A percentile compares a stretch with the other conserved stretches of the same genome.
Evolutionary conservation across 2,797 vertebrate species (phyloP).

Genomic region (Enteromius trimaculatus): DNA sequence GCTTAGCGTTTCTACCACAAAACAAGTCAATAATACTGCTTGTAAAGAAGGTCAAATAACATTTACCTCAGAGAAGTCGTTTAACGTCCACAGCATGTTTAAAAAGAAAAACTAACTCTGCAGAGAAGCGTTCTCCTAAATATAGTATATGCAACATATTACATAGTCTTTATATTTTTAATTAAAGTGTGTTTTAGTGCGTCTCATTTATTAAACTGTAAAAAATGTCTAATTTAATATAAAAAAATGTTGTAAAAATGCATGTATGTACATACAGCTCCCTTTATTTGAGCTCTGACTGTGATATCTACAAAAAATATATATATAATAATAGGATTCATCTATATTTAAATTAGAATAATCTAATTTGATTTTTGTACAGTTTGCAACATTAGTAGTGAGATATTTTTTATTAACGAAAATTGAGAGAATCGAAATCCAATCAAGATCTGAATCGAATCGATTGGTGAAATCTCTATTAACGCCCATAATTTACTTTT

Average conservation of each 20-base stretch:
- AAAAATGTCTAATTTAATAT: not conserved
- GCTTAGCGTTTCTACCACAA: not conserved
- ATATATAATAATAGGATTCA: too few relatives aligned
- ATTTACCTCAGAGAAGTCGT: not conserved
- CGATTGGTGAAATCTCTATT: not conserved
- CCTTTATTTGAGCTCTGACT: not conserved
- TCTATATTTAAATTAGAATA: too few relatives aligned
- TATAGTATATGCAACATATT: not conserved
- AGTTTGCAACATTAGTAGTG: not conserved
- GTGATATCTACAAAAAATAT: too few relatives aligned
- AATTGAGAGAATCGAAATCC: not conserved
- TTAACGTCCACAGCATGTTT: not conserved
- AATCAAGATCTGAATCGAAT: not conserved
- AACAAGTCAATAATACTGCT: not conserved
- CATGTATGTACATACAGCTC: not conserved
- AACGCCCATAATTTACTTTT: too few relatives aligned
- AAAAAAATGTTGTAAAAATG: not conserved
- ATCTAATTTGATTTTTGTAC: not conserved
- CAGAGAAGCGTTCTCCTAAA: not conserved
- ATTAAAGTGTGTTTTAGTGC: not conserved
- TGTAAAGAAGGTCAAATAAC: not conserved
- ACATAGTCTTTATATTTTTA: not conserved
- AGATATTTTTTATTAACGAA: not conserved
- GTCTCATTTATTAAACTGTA: not conserved
- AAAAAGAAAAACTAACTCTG: not conserved